These are phyloP conservation scores for Pelodiscus sinensis DNA, from an alignment of 2,113 vertebrate species.

Conservation along the genomic window DNA sequence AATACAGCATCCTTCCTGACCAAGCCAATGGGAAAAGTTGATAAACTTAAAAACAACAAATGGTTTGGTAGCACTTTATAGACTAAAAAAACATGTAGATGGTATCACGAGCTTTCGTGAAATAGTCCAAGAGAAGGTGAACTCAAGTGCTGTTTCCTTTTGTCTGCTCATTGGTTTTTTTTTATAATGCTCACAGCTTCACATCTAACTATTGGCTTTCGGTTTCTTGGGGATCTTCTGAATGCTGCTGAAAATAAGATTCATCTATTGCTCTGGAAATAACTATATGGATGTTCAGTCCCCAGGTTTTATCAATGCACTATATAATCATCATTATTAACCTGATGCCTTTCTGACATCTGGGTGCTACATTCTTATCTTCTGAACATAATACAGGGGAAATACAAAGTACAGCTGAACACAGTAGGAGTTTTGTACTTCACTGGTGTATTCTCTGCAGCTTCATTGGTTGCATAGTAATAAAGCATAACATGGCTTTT, in stretches of 20 bases:
- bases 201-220: neutral
- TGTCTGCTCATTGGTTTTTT: neutral
- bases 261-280: neutral
- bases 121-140: neutral
- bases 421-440: neutral
- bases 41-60: too few species aligned
- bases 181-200: neutral
- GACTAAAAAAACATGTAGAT: too few species aligned
- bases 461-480: neutral
- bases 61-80: too few species aligned
- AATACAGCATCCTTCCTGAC: neutral
- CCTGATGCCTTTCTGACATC: constrained; percentile 6
- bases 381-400: constrained; percentile 22
- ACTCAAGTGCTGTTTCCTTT: neutral
- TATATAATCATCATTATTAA: constrained; percentile 38
- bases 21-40: neutral
- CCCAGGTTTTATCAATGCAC: constrained; percentile 10
- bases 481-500: neutral
- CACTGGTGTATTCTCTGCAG: neutral
- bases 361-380: constrained; percentile 3
- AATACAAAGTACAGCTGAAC: neutral
- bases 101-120: too few species aligned
- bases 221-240: neutral
- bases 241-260: neutral
- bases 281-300: neutral